These are phyloP conservation scores for Meda fulgida DNA, from an alignment of 2,797 vertebrate species.

Conservation along the genomic window DNA sequence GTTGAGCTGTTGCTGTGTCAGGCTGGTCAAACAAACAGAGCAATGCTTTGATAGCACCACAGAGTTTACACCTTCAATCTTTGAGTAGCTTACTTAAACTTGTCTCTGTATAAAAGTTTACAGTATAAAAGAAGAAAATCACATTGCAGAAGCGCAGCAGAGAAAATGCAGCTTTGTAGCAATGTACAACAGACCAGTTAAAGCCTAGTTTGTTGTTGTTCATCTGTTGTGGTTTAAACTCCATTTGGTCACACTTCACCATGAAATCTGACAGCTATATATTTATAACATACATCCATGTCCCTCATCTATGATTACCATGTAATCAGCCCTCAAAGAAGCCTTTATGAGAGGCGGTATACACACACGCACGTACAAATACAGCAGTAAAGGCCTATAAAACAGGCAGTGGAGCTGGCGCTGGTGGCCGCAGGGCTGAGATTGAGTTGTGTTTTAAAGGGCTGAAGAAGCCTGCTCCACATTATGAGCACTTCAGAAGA, in stretches of 20 bases:
- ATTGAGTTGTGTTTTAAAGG: conserved; percentile 70
- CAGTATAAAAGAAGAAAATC: not conserved
- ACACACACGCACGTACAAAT: conserved; percentile 46
- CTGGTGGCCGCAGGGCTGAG: conserved; percentile 63
- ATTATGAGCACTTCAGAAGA: conserved; percentile 73
- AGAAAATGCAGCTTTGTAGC: conserved; percentile 4
- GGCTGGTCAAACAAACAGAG: not conserved
- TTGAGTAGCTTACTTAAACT: not conserved
- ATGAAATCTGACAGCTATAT: conserved; percentile 41
- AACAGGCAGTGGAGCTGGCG: conserved; percentile 59
- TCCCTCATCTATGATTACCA: conserved; percentile 42
- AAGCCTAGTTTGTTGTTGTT: conserved; percentile 14
- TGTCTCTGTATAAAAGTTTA: not conserved
- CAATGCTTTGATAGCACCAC: conserved; percentile 7
- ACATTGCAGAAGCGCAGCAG: not conserved
- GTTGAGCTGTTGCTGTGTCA: not conserved
- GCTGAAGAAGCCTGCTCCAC: conserved; percentile 69
- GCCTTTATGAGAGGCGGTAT: conserved; percentile 29
- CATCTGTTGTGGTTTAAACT: conserved; percentile 39
- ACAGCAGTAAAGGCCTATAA: conserved; percentile 65
- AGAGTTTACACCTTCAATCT: conserved; percentile 1
- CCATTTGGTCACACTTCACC: conserved; percentile 34
- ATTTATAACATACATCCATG: conserved; percentile 37
- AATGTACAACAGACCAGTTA: not conserved
- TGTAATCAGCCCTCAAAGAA: conserved; percentile 38